phyloP scores from a whole-genome alignment of 2,888 invertebrate genomes.

The Mesoligia furuncula region DNA sequence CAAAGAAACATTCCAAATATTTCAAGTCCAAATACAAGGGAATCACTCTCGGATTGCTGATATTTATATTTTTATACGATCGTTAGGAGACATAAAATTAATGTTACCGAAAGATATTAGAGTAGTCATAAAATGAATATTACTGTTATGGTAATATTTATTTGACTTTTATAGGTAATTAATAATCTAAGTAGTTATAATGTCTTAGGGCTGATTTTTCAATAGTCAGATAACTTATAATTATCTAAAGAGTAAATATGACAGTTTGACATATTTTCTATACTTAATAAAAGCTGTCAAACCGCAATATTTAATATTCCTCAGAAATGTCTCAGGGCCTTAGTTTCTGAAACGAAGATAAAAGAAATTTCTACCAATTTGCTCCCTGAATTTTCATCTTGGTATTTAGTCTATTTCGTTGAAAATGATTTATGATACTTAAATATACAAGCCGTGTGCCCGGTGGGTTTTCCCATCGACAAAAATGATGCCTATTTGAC shows the following conservation, averaged over 20 bases:
- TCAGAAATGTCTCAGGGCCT: no score
- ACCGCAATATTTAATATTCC: background rate
- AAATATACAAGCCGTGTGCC: no score
- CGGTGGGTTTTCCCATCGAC: no score
- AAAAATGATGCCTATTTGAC: no score
- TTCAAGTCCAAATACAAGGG: constrained; percentile 24
- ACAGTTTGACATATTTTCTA: no score
- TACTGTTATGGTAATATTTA: constrained; percentile 8
- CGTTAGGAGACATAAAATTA: constrained; percentile 34
- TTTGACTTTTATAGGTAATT: constrained; percentile 21
- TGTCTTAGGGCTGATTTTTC: background rate
- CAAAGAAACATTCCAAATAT: constrained; percentile 17
- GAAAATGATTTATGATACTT: no score
- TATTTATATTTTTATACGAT: constrained; percentile 13
- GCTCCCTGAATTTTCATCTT: background rate
- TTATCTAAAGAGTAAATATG: no score
- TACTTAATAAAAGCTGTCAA: no score
- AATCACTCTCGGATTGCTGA: constrained; percentile 14
- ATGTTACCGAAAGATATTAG: constrained; percentile 22
- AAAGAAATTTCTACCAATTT: no score
- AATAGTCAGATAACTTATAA: no score
- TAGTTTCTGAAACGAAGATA: background rate
- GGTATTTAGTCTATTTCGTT: no score
- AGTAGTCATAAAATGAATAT: constrained; percentile 12
- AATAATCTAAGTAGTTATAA: background rate